Conservation (phyloP, 2,113 vertebrate species). For the Microtus pennsylvanicus region DNA sequence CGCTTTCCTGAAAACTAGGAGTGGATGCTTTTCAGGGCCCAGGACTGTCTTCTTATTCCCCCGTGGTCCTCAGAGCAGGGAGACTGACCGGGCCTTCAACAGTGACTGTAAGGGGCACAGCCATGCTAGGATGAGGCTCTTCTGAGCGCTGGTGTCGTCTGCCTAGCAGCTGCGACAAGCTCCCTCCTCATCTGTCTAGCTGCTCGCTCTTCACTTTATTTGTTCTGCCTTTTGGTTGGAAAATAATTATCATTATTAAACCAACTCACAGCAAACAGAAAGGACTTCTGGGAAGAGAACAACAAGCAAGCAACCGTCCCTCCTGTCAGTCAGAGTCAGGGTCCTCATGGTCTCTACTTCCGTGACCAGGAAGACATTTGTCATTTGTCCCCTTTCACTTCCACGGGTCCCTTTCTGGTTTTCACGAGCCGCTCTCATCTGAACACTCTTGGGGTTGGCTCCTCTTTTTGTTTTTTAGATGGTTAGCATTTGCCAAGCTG, state of each 20-base stretch:
- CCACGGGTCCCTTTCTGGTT: not conserved
- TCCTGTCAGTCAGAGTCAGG: not conserved
- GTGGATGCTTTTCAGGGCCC: not conserved
- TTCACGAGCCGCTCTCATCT: not conserved
- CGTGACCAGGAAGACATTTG: not conserved
- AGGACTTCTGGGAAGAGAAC: conserved; percentile 16
- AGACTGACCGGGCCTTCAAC: not conserved
- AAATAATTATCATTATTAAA: conserved; percentile 42
- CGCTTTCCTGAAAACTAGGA: not conserved
- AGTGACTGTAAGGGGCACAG: not conserved
- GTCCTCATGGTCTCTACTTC: not conserved
- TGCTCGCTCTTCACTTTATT: conserved; percentile 1
- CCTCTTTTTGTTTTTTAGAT: not conserved
- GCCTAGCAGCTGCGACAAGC: not conserved
- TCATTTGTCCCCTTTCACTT: not conserved
- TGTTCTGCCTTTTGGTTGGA: conserved; percentile 15
- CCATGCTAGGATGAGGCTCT: not conserved
- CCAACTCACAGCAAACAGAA: conserved; percentile 18
- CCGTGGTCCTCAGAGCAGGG: conserved; percentile 15
- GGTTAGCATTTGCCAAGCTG: not conserved
- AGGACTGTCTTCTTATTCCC: not conserved
- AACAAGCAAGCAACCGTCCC: not conserved
- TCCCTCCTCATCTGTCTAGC: not conserved
- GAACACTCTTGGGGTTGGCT: not conserved
- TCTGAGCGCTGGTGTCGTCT: not conserved